Conservation (phyloP, 1,140 invertebrate species). For the Megalopta genalis region DNA sequence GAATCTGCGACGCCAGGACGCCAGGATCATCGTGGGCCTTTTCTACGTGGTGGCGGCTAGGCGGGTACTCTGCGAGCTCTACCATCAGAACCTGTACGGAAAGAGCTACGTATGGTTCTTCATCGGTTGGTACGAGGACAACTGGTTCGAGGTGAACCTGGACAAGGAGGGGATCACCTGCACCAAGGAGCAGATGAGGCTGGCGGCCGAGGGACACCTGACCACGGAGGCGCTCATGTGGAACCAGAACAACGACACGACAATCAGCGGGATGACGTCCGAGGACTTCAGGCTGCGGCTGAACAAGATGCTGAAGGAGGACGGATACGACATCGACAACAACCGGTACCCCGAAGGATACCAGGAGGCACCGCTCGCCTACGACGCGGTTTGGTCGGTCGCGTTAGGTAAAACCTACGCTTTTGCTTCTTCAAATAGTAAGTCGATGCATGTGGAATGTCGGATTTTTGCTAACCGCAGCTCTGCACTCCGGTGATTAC, state of each 20-base stretch:
- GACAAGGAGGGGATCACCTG: slow-evolving; percentile 95
- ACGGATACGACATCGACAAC: slow-evolving; percentile 90
- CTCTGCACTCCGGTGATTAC: too few species aligned
- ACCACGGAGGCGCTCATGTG: slow-evolving; percentile 99
- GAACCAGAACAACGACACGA: slow-evolving; percentile 95
- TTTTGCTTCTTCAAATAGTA: background rate
- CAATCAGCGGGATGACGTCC: slow-evolving; percentile 95
- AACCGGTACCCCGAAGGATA: slow-evolving; percentile 95
- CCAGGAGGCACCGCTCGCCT: slow-evolving; percentile 98
- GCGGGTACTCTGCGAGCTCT: slow-evolving; percentile 97
- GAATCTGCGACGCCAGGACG: slow-evolving; percentile 95
- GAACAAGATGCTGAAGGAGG: slow-evolving; percentile 88
- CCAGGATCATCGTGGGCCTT: slow-evolving; percentile 97
- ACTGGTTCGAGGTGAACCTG: slow-evolving; percentile 97
- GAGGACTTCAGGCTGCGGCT: slow-evolving; percentile 88
- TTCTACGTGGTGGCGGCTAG: slow-evolving; percentile 99
- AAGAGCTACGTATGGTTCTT: slow-evolving; percentile 99
- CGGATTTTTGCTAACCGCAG: too few species aligned
- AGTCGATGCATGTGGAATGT: too few species aligned
- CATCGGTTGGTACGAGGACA: slow-evolving; percentile 99
- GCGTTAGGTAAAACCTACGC: slow-evolving; percentile 86
- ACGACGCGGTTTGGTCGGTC: slow-evolving; percentile 99
- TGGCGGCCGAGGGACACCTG: slow-evolving; percentile 97
- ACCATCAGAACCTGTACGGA: slow-evolving; percentile 96
- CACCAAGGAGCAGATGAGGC: slow-evolving; percentile 94